Evolutionary conservation across 2,797 vertebrate genomes (phyloP).

Genomic region (Phyllotis vaccarum): DNA sequence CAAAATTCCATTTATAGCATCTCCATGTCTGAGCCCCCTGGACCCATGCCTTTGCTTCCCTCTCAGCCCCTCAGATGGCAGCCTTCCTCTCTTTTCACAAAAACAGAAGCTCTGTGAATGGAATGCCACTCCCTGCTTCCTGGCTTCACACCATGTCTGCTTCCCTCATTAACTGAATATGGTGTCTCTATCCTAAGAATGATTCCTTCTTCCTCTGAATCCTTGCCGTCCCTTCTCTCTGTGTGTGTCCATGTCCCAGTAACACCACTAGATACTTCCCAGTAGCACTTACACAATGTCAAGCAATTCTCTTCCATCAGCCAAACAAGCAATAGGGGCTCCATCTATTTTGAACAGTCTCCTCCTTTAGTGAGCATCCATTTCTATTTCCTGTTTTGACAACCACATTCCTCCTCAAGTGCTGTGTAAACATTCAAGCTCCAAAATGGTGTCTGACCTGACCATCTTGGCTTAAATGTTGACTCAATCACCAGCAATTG

Average conservation of each 20-base stretch:
- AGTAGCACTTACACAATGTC: not conserved
- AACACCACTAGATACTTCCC: not conserved
- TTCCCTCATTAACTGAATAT: not conserved
- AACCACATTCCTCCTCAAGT: not conserved
- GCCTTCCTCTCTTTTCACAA: not conserved
- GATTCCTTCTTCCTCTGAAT: not conserved
- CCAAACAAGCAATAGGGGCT: not conserved
- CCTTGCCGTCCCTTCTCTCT: not conserved
- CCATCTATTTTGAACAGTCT: not conserved
- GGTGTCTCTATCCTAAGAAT: not conserved
- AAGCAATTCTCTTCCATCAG: not conserved
- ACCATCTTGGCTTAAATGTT: not conserved
- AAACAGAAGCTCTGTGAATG: not conserved
- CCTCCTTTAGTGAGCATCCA: not conserved
- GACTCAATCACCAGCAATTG: not conserved
- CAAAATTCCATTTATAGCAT: not conserved
- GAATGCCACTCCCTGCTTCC: not conserved
- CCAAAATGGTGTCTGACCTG: not conserved
- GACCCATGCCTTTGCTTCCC: not conserved
- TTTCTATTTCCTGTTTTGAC: constrained; percentile 6
- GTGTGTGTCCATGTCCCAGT: not conserved
- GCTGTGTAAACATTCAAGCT: not conserved
- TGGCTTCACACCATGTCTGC: not conserved
- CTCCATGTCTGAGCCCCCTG: not conserved
- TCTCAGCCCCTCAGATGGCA: not conserved